Conservation (phyloP, 2,888 invertebrate species). For the Limnephilus lunatus region DNA sequence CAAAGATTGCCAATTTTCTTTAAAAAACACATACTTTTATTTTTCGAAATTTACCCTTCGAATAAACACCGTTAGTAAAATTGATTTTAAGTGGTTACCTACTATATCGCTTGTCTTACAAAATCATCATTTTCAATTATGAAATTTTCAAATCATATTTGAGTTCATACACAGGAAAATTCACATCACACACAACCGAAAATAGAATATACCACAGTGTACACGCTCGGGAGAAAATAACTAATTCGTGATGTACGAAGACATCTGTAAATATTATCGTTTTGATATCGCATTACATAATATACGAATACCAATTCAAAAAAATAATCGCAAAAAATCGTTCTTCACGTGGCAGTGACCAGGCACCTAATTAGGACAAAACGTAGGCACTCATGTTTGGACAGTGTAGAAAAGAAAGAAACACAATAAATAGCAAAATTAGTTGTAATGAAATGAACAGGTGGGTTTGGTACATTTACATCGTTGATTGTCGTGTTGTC, state of each 20-base stretch:
- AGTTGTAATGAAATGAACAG: neutral
- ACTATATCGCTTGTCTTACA: no score
- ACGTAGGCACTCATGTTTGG: neutral
- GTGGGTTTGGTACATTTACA: neutral
- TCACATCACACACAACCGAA: no score
- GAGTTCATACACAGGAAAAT: no score
- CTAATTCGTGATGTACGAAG: neutral
- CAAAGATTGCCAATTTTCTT: no score
- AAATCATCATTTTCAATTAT: no score
- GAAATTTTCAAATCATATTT: no score
- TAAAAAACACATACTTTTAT: no score
- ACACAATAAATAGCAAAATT: neutral
- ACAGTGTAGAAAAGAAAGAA: neutral
- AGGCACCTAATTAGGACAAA: neutral
- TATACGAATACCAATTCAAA: neutral
- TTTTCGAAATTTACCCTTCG: no score
- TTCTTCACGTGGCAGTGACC: neutral
- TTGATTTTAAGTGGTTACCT: no score
- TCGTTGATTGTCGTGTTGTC: neutral
- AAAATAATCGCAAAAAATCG: neutral
- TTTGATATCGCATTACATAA: neutral
- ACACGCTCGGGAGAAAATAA: neutral
- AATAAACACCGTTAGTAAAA: no score
- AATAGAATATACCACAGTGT: neutral
- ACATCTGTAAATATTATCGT: neutral